Evolutionary conservation across 2,797 vertebrate species (phyloP).

Genomic region (Lophotriccus pileatus): DNA sequence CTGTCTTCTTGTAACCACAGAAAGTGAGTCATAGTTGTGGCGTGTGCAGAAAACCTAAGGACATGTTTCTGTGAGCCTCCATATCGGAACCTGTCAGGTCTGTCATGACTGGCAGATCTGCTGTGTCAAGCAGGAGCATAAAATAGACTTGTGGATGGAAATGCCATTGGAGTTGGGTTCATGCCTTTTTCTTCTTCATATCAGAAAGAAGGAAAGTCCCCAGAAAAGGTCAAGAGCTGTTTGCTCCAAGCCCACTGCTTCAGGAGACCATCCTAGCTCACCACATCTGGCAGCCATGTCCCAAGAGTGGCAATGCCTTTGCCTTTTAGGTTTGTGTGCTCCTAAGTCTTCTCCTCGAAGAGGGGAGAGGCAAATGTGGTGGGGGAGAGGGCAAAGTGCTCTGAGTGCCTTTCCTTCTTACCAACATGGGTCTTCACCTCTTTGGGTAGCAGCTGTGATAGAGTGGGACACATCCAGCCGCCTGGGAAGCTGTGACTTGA

Average conservation of each 20-base stretch:
- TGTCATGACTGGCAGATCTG: background rate
- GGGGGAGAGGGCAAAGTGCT: background rate
- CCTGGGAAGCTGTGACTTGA: background rate
- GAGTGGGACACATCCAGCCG: fast-evolving
- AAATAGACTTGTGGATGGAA: background rate
- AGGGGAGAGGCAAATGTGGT: background rate
- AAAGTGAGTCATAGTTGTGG: background rate
- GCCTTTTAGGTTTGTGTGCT: background rate
- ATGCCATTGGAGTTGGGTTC: background rate
- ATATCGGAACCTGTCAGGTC: background rate
- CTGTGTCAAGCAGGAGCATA: background rate
- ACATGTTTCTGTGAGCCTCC: background rate
- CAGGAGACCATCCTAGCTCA: background rate
- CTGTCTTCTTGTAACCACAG: background rate
- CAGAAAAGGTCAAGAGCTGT: background rate
- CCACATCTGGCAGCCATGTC: fast-evolving
- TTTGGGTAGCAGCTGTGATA: background rate
- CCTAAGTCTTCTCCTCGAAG: background rate
- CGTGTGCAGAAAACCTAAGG: slow-evolving; percentile 1
- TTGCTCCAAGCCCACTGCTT: background rate
- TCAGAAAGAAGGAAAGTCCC: background rate
- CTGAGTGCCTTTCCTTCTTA: background rate
- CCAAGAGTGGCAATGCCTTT: background rate
- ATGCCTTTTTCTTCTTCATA: background rate
- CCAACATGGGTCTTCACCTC: background rate